phyloP scores from a whole-genome alignment of 2,797 vertebrate genomes.

The Numenius phaeopus region DNA sequence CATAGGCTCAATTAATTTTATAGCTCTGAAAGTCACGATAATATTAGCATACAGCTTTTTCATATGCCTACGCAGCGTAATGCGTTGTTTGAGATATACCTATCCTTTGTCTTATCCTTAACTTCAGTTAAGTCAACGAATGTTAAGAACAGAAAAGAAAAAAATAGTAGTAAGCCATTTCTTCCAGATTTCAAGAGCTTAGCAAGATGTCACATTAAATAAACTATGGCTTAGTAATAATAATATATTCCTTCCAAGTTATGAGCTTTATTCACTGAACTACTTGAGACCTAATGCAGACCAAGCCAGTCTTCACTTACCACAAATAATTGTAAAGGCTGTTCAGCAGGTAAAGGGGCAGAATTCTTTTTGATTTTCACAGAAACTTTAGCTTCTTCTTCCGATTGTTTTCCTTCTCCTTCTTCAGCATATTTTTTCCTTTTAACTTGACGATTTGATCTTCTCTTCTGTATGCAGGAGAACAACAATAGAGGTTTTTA shows the following conservation, averaged over 20 bases:
- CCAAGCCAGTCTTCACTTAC: conserved; percentile 78
- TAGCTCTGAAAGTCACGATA: neutral
- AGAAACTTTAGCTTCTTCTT: conserved; percentile 92
- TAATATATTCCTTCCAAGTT: neutral
- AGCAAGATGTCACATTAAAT: neutral
- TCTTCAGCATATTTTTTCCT: conserved; percentile 97
- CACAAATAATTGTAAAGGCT: conserved; percentile 94
- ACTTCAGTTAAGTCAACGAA: neutral
- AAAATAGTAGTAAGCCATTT: neutral
- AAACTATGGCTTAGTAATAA: neutral
- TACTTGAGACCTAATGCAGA: neutral
- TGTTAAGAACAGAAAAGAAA: neutral
- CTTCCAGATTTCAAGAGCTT: neutral
- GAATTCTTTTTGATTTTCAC: conserved; percentile 91
- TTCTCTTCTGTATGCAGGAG: conserved; percentile 88
- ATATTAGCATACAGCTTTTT: neutral
- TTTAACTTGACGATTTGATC: conserved; percentile 97
- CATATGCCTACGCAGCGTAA: neutral
- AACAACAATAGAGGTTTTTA: conserved; percentile 31
- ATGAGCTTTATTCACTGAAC: neutral
- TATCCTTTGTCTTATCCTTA: neutral
- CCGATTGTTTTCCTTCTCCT: conserved; percentile 90
- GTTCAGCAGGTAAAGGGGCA: conserved; percentile 81
- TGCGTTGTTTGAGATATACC: neutral
- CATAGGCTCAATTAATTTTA: neutral